Base-by-base conservation (phyloP, 2,888 invertebrate species). In the Drosophila differens region DNA sequence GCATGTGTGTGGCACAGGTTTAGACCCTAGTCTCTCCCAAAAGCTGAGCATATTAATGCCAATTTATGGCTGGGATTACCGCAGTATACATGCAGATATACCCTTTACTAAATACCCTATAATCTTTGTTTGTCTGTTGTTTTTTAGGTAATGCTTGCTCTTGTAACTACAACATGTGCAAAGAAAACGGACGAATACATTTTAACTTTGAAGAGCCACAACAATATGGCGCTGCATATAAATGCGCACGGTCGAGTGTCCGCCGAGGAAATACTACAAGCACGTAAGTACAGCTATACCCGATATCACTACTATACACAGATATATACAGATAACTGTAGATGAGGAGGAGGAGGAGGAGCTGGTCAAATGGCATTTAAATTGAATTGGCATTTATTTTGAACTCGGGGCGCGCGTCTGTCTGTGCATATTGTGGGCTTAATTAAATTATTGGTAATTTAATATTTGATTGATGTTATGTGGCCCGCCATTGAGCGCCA, bases 401-500 rank as follows among this genome's bases (percentile, higher is more conserved):
- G 76, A 83, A 84, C 81, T 82, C 62, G 70, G 76, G 53, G 39
- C 39, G 39, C 32, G 32, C 28, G 61, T 37, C 70, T 75, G 85
- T 77, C 82, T 89, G 85, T 85, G 83, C 88, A 83, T 82, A 81
- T 85, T 76, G 85, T 75, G 88, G 74, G 83, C 83, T 90, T 90
- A 91, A 91, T 90, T 91, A 87, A 91, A 91, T 91, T 82, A 91
- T 85, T 91, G 88, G 90, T 85, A 91, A 91, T 91, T 91, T 91
- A 91, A 91, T 91, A 91, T 91, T 90, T 89, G 83, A 90, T 91
- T 91, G 89, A 87, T 86, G 83, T 82, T 78, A 79, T 81, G 69
- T 67, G 86, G 73, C 74, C 84, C 79, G 69, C 53, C 70, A 70
- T 69, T n/a, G 80, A 68, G 79, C 79, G 77, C 80, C 79, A 75